Evolutionary conservation across 2,113 vertebrate species (phyloP).

Genomic region (Macquaria ambigua): DNA sequence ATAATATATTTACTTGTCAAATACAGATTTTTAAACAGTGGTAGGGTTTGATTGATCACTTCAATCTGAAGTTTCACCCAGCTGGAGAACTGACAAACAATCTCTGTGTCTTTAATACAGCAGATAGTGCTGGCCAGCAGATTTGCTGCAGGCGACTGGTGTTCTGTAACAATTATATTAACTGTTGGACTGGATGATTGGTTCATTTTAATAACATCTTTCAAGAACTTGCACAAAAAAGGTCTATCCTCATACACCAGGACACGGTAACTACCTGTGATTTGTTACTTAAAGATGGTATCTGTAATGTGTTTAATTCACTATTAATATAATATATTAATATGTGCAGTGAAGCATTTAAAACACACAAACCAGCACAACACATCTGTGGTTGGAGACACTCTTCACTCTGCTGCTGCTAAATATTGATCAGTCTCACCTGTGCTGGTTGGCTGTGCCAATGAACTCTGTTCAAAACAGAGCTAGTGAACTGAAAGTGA

Average conservation of each 20-base stretch:
- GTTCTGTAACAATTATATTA: background rate
- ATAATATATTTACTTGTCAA: background rate
- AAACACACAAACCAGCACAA: background rate
- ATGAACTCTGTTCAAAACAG: background rate
- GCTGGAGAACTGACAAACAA: background rate
- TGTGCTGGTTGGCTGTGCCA: background rate
- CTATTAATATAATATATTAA: too few species aligned
- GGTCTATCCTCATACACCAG: background rate
- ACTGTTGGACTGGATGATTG: background rate
- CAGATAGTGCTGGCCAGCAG: background rate
- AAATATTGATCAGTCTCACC: background rate
- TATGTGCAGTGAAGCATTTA: background rate
- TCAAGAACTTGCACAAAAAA: background rate
- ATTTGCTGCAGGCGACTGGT: background rate
- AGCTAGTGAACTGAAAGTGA: background rate
- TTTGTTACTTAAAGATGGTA: too few species aligned
- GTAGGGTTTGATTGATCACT: background rate
- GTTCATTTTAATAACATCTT: background rate
- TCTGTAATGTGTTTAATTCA: background rate
- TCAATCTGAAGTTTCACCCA: background rate
- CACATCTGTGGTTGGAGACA: background rate
- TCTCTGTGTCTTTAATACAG: background rate
- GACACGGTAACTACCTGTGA: background rate
- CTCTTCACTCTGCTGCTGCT: background rate
- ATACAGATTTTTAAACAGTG: background rate